Evolutionary conservation across 2,797 vertebrate genomes (phyloP), one percentile per base, ranked within the genome.

Genomic region (Eleutherodactylus coqui): DNA sequence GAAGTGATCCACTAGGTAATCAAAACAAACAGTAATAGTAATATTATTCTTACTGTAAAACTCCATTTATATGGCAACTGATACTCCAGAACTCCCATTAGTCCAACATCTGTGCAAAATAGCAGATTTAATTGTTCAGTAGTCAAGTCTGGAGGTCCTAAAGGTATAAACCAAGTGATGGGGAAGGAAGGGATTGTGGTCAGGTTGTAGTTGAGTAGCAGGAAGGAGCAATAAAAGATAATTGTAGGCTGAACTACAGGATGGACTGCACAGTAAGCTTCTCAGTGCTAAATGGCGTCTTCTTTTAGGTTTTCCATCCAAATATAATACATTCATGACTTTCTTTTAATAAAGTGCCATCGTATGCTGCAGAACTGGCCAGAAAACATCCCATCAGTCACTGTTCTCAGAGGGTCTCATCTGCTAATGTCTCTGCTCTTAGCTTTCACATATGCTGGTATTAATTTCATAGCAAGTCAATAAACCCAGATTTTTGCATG

Each of bases 121-220:
- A 53, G 19, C 19, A 51, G 51, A 4, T 21, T 21, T 34, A 64
- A 32, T 67, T n/a, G 21, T n/a, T 72, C 38, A 16, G 38, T 16
- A 72, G 67, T 43, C 67, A 41, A 70, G 21, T 41, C 8, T 45
- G 69, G 69, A 72, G 38, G 69, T 72, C 69, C 45, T 10, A 72
- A 34, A 10, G 64, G 32, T 69, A 38, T 21, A 69, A 38, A 41
- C 38, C 69, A 72, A 78, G 41, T 14, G 41, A 73, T 45, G 41
- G 24, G 41, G 45, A 73, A 73, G 70, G 70, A 73, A 27, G 11
- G 38, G 69, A 45, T 45, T 73, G 70, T 45, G 70, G 70, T 73
- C 70, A 45, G 70, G 70, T 73, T 73, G 70, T 73, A 73, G 70
- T 45, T 73, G 70, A 73, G 70, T 41, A 45, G 70, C 70, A 73